Base-by-base conservation (phyloP, 2,888 invertebrate species). In the Calameuta idolon region DNA sequence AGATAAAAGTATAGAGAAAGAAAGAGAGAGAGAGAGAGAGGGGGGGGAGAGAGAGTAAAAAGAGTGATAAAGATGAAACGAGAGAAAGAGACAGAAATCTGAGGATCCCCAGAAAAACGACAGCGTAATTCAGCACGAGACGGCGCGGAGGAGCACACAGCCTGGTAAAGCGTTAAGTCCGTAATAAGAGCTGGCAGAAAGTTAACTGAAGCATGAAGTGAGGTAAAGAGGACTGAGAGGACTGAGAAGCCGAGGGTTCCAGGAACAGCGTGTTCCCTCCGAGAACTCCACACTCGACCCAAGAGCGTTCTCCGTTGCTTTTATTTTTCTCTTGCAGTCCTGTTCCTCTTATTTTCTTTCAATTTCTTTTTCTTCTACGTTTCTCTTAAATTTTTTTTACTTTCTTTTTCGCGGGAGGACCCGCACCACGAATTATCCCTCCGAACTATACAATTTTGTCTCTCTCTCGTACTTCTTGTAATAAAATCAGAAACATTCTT, bases 191-290 rank as follows among this genome's bases (percentile, higher is more conserved):
- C 81, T 84, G 85, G 87, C 87, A 84, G 87, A 87, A 86, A 89
- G 87, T 89, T 87, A 88, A 87, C 86, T 86, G 88, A 89, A 88
- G 85, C 86, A 81, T 87, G 86, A 89, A 87, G 84, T 80, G 81
- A 82, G 76, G 82, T 79, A 82, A 82, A 79, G 81, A 82, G 84
- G 81, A 78, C 84, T 81, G 79, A 77, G 79, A 79, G 84, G 81
- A 77, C 84, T 81, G 79, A 77, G 79, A 79, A 74, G 82, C 77
- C 80, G 79, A 81, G 84, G 82, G 83, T 86, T 87, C 87, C 86
- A 82, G 82, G 86, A 88, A 87, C 85, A 80, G 79, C 81, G 81
- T 79, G 81, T 84, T 84, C 83, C 83, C 86, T 84, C 82, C 76
- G 77, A 83, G 85, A 85, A 83, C 81, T 83, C 81, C 80, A 75